phyloP scores from a whole-genome alignment of 2,888 invertebrate species.

The Sipha maydis region DNA sequence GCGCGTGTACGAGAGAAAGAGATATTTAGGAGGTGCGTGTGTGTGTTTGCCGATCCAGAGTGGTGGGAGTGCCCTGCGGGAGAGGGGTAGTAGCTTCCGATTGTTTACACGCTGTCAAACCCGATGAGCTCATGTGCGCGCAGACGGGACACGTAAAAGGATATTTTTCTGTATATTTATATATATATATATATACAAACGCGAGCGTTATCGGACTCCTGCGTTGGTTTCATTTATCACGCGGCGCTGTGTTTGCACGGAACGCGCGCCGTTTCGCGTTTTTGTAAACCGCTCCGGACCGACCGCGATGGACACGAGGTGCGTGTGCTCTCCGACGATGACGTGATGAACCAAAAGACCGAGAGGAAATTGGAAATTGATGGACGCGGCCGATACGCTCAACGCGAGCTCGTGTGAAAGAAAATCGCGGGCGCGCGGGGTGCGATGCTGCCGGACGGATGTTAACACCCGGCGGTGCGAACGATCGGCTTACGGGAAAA shows the following conservation, averaged over 20 bases:
- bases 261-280: background rate
- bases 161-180: too few species aligned
- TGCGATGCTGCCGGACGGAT: background rate
- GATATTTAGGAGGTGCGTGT: too few species aligned
- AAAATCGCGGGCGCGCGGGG: background rate
- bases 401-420: background rate
- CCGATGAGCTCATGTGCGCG: background rate
- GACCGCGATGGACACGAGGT: background rate
- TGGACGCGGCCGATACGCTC: background rate
- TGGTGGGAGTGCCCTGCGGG: too few species aligned
- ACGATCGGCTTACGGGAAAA: too few species aligned
- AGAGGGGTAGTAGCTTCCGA: slow-evolving; percentile 3
- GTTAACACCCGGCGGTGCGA: too few species aligned
- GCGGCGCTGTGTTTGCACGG: background rate
- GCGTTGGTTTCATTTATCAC: slow-evolving; percentile 52
- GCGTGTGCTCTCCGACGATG: background rate
- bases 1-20: background rate
- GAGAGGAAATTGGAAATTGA: slow-evolving; percentile 55
- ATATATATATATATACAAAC: background rate
- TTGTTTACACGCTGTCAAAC: slow-evolving; percentile 49
- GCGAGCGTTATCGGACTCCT: slow-evolving; percentile 22
- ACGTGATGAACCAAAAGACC: slow-evolving; percentile 4
- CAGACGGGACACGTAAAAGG: slow-evolving; percentile 40
- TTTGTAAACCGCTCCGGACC: slow-evolving; percentile 15
- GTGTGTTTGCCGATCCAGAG: too few species aligned